Conservation (phyloP, 2,797 vertebrate genomes). For the Florisuga fusca region DNA sequence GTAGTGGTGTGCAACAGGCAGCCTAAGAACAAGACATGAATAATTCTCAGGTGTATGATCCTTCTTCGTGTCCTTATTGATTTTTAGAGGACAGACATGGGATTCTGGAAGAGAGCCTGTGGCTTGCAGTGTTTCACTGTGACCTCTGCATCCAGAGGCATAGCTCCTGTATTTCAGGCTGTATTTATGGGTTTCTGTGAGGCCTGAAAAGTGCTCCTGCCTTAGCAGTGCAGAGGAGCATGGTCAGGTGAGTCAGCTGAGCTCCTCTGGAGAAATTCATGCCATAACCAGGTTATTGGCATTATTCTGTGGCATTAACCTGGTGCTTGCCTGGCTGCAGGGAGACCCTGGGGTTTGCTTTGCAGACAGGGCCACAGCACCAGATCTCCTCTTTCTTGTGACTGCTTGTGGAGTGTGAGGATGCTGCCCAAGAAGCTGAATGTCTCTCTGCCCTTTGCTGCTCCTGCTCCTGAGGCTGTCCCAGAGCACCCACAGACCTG, state of each 20-base stretch:
- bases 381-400: accelerated
- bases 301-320: too few relatives aligned
- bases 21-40: neutral
- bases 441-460: neutral
- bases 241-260: neutral
- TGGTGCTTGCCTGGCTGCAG: too few relatives aligned
- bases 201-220: neutral
- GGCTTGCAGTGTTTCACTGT: neutral
- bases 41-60: accelerated
- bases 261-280: neutral
- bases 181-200: too few relatives aligned
- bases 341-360: accelerated
- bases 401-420: neutral
- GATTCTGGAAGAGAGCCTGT: neutral
- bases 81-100: neutral
- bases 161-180: neutral
- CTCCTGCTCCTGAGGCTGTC: neutral
- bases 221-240: neutral
- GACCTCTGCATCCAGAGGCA: neutral
- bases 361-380: accelerated
- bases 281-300: neutral
- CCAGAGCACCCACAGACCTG: neutral
- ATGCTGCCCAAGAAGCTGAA: neutral
- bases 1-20: neutral
- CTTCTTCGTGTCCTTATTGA: neutral